Conservation (phyloP, 2,888 invertebrate species). For the Deilephila elpenor region DNA sequence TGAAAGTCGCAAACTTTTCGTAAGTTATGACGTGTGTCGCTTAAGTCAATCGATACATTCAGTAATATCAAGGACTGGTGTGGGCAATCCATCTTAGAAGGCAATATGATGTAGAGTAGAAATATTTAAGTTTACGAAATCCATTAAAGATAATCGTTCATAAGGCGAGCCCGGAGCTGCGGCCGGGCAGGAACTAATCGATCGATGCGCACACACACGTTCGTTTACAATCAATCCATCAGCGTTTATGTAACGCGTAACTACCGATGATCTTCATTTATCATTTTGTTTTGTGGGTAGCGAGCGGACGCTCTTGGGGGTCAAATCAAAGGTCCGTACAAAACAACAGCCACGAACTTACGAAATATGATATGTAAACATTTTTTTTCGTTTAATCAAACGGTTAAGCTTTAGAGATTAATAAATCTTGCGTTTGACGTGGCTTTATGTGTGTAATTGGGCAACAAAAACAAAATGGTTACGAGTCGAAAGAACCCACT, state of each 20-base stretch:
- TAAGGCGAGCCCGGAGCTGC: conserved; percentile 68
- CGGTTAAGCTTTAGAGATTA: conserved; percentile 43
- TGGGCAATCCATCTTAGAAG: conserved; percentile 38
- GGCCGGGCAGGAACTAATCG: conserved; percentile 77
- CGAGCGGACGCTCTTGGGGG: conserved; percentile 73
- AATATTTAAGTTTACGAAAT: conserved; percentile 74
- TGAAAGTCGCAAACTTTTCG: neutral
- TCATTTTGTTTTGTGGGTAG: conserved; percentile 82
- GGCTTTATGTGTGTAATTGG: conserved; percentile 39
- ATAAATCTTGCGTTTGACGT: conserved; percentile 50
- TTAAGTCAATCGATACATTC: neutral
- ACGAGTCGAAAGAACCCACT: conserved; percentile 9
- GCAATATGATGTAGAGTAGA: conserved; percentile 66
- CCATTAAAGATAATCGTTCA: conserved; percentile 81
- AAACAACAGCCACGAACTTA: conserved; percentile 65
- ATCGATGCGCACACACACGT: conserved; percentile 77
- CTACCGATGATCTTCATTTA: conserved; percentile 82
- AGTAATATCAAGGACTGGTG: neutral
- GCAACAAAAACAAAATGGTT: conserved; percentile 25
- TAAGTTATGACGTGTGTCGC: neutral
- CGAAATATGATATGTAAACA: conserved; percentile 71
- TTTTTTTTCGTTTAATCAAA: conserved; percentile 52
- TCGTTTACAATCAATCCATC: conserved; percentile 83
- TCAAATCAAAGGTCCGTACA: conserved; percentile 62
- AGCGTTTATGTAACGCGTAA: conserved; percentile 80